A percentile compares a stretch with the other conserved stretches of the same genome.
Evolutionary conservation across 2,797 vertebrate genomes (phyloP).

Genomic region (Chloroceryle amazona): DNA sequence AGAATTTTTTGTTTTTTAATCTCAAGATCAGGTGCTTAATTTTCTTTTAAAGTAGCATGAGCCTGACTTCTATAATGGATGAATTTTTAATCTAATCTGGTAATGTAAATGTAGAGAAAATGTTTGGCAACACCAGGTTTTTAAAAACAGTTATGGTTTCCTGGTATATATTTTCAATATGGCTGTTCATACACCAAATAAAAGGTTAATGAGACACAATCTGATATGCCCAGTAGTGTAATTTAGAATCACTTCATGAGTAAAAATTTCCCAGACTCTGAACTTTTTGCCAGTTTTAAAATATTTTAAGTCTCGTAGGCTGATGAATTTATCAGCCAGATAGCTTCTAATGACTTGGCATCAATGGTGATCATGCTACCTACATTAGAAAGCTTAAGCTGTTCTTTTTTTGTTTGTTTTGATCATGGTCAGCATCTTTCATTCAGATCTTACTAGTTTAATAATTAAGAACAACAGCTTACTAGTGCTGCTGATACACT

Average conservation of each 20-base stretch:
- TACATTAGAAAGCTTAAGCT: background rate
- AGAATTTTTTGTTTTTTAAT: background rate
- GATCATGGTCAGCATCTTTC: background rate
- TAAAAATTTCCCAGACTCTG: background rate
- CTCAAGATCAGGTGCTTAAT: background rate
- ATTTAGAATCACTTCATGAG: background rate
- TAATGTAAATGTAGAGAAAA: background rate
- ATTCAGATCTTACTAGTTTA: background rate
- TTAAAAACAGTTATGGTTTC: background rate
- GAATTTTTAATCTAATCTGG: background rate
- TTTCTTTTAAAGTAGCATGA: background rate
- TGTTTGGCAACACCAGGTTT: background rate
- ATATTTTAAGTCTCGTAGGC: background rate
- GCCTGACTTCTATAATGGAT: background rate
- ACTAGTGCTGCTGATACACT: too few relatives aligned
- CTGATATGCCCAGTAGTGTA: background rate
- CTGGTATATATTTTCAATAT: background rate
- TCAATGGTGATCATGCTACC: background rate
- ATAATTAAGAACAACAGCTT: background rate
- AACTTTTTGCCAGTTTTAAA: background rate
- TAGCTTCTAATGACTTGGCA: conserved; percentile 32
- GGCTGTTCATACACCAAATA: background rate
- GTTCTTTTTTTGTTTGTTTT: background rate
- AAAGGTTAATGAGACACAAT: background rate
- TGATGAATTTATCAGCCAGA: background rate